These are phyloP conservation scores for Coccyzus lansbergi DNA, from an alignment of 2,797 vertebrate genomes.

Conservation along the genomic window DNA sequence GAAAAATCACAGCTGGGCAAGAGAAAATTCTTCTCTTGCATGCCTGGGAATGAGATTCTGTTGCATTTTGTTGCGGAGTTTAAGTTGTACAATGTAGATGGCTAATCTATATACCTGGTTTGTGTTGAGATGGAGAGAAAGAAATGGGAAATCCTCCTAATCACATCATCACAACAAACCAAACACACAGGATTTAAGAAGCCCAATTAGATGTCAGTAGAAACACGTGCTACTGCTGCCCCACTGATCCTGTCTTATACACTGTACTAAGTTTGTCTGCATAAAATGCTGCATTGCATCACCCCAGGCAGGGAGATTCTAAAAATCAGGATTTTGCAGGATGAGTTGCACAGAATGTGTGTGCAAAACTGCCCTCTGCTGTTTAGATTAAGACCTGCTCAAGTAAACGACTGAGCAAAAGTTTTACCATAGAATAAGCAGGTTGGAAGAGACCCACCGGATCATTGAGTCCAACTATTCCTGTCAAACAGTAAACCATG, in stretches of 20 bases:
- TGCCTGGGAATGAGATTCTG: not conserved
- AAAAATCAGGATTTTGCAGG: not conserved
- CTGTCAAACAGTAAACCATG: too few species aligned
- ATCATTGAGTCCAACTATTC: too few species aligned
- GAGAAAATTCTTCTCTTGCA: not conserved
- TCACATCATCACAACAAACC: not conserved
- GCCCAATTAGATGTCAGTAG: not conserved
- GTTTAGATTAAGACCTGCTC: not conserved
- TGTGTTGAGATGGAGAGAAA: not conserved
- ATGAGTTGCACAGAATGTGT: not conserved
- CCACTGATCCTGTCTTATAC: not conserved
- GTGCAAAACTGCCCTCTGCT: slow-evolving; percentile 64
- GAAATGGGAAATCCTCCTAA: not conserved
- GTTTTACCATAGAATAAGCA: too few species aligned
- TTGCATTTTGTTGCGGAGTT: not conserved
- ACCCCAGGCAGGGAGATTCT: not conserved
- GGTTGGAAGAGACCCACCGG: too few species aligned
- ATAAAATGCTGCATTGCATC: slow-evolving; percentile 60
- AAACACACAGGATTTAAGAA: not conserved
- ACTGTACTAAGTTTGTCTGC: not conserved
- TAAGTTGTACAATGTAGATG: not conserved
- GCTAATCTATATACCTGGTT: not conserved
- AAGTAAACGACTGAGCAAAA: not conserved
- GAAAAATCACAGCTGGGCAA: not conserved
- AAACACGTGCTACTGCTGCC: not conserved